Base-by-base conservation (phyloP, 2,113 vertebrate species). In the Octodon degus region DNA sequence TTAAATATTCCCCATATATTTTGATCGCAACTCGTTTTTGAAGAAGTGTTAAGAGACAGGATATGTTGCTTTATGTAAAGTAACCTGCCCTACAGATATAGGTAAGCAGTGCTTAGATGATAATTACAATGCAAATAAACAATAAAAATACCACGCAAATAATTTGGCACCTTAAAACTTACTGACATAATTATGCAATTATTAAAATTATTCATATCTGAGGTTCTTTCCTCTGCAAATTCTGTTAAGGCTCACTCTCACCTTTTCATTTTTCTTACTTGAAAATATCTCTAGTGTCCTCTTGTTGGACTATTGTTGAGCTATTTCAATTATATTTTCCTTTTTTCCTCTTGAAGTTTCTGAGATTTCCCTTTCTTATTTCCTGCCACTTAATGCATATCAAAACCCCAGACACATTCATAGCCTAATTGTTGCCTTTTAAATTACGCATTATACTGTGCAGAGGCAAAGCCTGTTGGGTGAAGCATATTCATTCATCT, bases 401-500 rank as follows among this genome's bases (percentile, higher is more conserved):
- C 92, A 98, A 97, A 98, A 91, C 91, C 95, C 90, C 91, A 98
- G 94, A 97, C 93, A 98, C 89, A 95, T 96, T 97, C 84, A 97
- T 91, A 97, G 91, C 74, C 97, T 98, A 98, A 98, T 98, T 98
- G 95, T 60, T 93, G 87, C 55, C 93, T 97, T 93, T 97, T 93
- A 95, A 98, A 98, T 98, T 98, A 97, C 96, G 67, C 93, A 98
- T 98, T 97, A 96, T 98, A 98, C 97, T 97, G 95, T 97, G 89
- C 96, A 97, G 95, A 97, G 97, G 91, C 95, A 74, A 68, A 92
- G 60, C 97, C 87, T 96, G 91, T 89, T 96, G 81, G 53, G 8
- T 80, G 2, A 96, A 97, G 94, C 34, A n/a, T 76, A 91, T 97
- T 94, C 96, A 95, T 87, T 97, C 85, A 97, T 95, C 67, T 95